Evolutionary conservation across 2,888 invertebrate genomes (phyloP), one percentile per base, ranked within the genome.

Genomic region (Campaea margaritaria): DNA sequence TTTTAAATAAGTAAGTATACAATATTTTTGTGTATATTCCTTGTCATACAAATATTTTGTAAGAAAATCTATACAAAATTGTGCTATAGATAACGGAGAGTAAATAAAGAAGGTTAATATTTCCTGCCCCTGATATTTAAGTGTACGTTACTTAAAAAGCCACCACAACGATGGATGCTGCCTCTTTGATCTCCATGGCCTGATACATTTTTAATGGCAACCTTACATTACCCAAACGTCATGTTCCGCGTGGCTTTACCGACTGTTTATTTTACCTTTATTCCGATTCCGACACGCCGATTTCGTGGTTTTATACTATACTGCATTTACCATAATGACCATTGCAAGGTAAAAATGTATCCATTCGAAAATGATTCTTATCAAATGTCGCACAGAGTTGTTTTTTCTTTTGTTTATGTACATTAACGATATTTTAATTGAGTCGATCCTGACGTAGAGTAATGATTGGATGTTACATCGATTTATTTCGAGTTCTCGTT

Each of bases 341-440:
- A 86, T 82, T 86, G 86, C 84, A 87, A 87, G 86, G 82, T 85
- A 83, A 78, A 82, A 75, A 66, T 62, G 56, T 50, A 53, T 27
- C 46, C 68, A 69, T 48, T 57, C 66, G 46, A 82, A 88, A 85
- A 76, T 72, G 65, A 62, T 65, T 69, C 86, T 77, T 83, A 83
- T 73, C 54, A 13, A 15, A 38, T 41, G n/a, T 27, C 1, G 0
- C n/a, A 57, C 82, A 88, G 80, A 81, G 88, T 87, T 70, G 75
- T 61, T 65, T 83, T 87, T 89, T 72, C 77, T 74, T 75, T 73
- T 76, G 70, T 78, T 78, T 71, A 72, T 63, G 67, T 69, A 68
- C 85, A 88, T 91, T 92, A 91, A 92, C 91, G 92, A 92, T 91
- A 91, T 92, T 92, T 92, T 92, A 92, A 92, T 92, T 91, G 91